Conservation (phyloP, 2,888 invertebrate genomes). For the Diplolepis rosae region DNA sequence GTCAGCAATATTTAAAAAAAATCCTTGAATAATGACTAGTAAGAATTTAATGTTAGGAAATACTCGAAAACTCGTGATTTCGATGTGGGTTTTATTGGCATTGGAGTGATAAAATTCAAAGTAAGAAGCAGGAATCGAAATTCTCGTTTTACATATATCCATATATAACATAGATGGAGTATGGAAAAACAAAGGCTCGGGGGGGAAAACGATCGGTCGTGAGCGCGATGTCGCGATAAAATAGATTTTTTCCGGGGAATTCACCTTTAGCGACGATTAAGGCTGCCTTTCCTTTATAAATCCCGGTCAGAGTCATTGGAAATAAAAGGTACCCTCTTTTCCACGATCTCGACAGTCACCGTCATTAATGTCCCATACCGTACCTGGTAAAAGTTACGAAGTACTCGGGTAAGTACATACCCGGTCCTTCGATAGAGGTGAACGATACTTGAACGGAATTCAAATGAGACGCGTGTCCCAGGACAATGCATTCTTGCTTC, state of each 20-base stretch:
- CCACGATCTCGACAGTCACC: constrained; percentile 53
- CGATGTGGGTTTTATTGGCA: not conserved
- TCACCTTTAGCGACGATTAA: constrained; percentile 52
- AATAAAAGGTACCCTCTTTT: constrained; percentile 52
- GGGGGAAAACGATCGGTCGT: constrained; percentile 30
- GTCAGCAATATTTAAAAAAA: no score
- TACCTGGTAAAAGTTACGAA: constrained; percentile 52
- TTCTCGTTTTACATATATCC: constrained; percentile 28
- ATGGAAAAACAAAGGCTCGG: constrained; percentile 28
- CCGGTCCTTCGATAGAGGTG: constrained; percentile 60
- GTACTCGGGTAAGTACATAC: constrained; percentile 48
- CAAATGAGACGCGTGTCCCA: constrained; percentile 57
- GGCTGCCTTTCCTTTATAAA: constrained; percentile 48
- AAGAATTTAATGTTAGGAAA: not conserved
- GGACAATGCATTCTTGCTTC: constrained; percentile 52
- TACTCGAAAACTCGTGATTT: constrained; percentile 13
- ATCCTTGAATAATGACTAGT: not conserved
- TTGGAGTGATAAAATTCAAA: constrained; percentile 27
- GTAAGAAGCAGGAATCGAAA: constrained; percentile 21
- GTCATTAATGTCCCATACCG: constrained; percentile 54
- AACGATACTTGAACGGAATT: constrained; percentile 63
- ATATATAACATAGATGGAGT: constrained; percentile 25
- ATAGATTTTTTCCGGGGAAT: constrained; percentile 49
- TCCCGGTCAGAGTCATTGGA: constrained; percentile 46
- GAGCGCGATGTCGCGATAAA: constrained; percentile 45